Evolutionary conservation across 2,888 invertebrate species (phyloP).

Genomic region (Pterobdella sp.): DNA sequence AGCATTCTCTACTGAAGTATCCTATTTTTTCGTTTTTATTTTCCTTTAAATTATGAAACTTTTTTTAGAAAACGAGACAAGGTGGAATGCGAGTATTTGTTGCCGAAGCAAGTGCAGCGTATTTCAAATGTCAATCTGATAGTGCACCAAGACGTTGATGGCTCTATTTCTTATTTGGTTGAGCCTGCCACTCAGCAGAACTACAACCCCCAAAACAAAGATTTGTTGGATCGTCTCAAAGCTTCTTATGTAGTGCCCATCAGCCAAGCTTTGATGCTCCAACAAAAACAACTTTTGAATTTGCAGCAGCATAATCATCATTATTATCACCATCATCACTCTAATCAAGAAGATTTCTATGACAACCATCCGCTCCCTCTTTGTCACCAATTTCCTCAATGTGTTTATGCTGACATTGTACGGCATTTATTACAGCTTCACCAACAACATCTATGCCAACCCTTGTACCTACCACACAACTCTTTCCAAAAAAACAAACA

Average conservation of each 20-base stretch:
- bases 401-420: neutral
- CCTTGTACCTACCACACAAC: neutral
- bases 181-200: neutral
- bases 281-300: conserved; percentile 20
- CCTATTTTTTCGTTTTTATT: neutral
- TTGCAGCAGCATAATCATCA: conserved; percentile 23
- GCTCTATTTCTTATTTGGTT: neutral
- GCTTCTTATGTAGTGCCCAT: neutral
- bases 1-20: neutral
- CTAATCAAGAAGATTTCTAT: neutral
- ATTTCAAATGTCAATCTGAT: neutral
- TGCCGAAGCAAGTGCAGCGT: neutral
- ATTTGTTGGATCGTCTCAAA: neutral
- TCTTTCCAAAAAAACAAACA: neutral
- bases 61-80: neutral
- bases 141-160: conserved; percentile 2
- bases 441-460: neutral
- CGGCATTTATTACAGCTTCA: conserved; percentile 15
- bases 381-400: neutral
- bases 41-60: neutral
- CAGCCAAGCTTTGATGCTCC: conserved; percentile 18
- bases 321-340: conserved; percentile 22
- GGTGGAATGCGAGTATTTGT: neutral
- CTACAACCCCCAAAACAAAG: neutral
- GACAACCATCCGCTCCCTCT: neutral